Evolutionary conservation across 2,797 vertebrate species (phyloP).

Genomic region (Mycteria americana): DNA sequence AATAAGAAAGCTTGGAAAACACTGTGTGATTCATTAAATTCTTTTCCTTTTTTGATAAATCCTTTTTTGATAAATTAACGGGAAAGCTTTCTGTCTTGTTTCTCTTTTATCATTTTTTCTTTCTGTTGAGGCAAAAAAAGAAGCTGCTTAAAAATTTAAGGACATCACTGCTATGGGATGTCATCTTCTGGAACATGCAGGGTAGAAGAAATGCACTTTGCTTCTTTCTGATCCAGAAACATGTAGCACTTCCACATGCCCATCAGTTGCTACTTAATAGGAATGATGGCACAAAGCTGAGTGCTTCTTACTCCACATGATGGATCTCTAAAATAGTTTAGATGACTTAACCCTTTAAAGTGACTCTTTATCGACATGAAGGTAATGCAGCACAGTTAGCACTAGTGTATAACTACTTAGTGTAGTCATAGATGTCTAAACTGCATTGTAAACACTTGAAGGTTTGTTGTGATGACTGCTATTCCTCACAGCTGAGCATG

Average conservation of each 20-base stretch:
- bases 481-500: background rate
- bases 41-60: background rate
- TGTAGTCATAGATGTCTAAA: background rate
- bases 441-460: background rate
- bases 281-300: background rate
- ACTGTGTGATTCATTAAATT: background rate
- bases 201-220: background rate
- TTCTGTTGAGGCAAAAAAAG: background rate
- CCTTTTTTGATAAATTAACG: background rate
- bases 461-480: background rate
- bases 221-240: background rate
- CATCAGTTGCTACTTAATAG: background rate
- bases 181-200: background rate
- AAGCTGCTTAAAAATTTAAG: background rate
- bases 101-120: background rate
- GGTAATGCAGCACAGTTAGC: fast-evolving
- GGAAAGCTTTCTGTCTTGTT: background rate
- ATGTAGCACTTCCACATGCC: background rate
- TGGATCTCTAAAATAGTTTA: background rate
- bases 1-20: background rate
- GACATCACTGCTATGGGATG: background rate
- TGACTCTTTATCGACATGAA: background rate
- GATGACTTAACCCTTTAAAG: background rate
- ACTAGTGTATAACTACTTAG: background rate
- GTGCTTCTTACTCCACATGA: background rate